phyloP scores from a whole-genome alignment of 1,140 invertebrate genomes.

The Agrilus planipennis region DNA sequence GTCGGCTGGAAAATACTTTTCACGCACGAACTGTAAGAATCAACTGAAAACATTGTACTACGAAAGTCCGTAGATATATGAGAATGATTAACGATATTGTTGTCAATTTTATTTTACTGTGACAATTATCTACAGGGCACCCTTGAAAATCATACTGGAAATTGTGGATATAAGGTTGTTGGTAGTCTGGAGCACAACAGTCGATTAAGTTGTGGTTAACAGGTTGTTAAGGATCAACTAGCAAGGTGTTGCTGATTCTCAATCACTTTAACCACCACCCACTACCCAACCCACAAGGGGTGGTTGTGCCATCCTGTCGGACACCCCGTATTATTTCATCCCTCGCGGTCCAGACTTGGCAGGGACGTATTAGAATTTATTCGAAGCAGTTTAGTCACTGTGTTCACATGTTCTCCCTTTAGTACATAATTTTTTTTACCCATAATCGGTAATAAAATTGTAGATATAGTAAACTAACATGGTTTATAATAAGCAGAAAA shows the following conservation, averaged over 20 bases:
- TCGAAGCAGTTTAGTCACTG: too few relatives aligned
- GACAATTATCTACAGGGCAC: not conserved
- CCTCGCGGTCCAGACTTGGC: slow-evolving; percentile 3
- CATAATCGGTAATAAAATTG: too few relatives aligned
- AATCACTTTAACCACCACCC: slow-evolving; percentile 15
- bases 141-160: too few relatives aligned
- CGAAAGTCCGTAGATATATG: too few relatives aligned
- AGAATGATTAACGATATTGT: not conserved
- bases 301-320: slow-evolving; percentile 9
- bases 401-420: too few relatives aligned
- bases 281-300: slow-evolving; percentile 10
- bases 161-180: too few relatives aligned
- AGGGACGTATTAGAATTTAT: slow-evolving; percentile 1
- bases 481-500: too few relatives aligned
- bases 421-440: too few relatives aligned
- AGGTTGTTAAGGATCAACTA: slow-evolving; percentile 10
- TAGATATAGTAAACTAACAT: too few relatives aligned
- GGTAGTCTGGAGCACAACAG: too few relatives aligned
- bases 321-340: slow-evolving; percentile 5
- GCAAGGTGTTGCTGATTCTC: slow-evolving; percentile 10
- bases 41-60: slow-evolving; percentile 5
- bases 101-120: not conserved
- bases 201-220: too few relatives aligned
- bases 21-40: not conserved
- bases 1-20: not conserved